Percentiles rank a stretch among this genome's conserved stretches.
phyloP scores from a whole-genome alignment of 1,140 invertebrate species.

The Papilio aristodemus region DNA sequence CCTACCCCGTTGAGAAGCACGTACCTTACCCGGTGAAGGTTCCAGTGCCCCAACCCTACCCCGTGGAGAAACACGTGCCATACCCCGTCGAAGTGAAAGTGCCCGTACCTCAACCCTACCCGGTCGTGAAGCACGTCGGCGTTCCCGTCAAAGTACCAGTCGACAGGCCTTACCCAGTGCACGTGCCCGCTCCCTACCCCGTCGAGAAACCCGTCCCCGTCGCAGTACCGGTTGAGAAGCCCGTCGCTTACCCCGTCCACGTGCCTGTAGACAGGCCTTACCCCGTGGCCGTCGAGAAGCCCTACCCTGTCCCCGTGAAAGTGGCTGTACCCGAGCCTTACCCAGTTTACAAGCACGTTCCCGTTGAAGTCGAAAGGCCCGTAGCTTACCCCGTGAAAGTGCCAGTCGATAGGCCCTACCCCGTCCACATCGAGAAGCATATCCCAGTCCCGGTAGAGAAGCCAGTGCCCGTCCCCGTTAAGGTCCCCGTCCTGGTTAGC shows the following conservation, averaged over 20 bases:
- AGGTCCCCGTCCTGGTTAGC: constrained; percentile 73
- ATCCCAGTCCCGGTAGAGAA: constrained; percentile 78
- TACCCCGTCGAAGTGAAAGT: constrained; percentile 83
- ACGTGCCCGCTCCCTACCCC: constrained; percentile 83
- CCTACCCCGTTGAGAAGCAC: constrained; percentile 85
- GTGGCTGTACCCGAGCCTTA: constrained; percentile 81
- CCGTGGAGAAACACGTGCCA: constrained; percentile 84
- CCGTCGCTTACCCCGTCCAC: constrained; percentile 83
- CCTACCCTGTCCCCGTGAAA: constrained; percentile 81
- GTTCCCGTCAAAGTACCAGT: constrained; percentile 81
- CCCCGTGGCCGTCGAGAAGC: constrained; percentile 80
- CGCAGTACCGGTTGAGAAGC: constrained; percentile 81
- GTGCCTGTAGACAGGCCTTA: constrained; percentile 81
- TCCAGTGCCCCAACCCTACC: constrained; percentile 83
- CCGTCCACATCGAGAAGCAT: constrained; percentile 79
- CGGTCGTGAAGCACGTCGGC: constrained; percentile 80
- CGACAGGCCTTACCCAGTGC: constrained; percentile 83
- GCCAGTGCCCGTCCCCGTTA: constrained; percentile 81
- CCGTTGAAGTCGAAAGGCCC: constrained; percentile 83
- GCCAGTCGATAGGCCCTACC: constrained; percentile 82
- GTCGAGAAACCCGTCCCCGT: constrained; percentile 82
- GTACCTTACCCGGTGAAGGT: constrained; percentile 84
- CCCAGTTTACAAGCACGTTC: constrained; percentile 81
- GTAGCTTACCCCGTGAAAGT: constrained; percentile 84
- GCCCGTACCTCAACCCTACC: constrained; percentile 82